Base-by-base conservation (phyloP, 2,797 vertebrate species). In the Pseudochromis fuscus region DNA sequence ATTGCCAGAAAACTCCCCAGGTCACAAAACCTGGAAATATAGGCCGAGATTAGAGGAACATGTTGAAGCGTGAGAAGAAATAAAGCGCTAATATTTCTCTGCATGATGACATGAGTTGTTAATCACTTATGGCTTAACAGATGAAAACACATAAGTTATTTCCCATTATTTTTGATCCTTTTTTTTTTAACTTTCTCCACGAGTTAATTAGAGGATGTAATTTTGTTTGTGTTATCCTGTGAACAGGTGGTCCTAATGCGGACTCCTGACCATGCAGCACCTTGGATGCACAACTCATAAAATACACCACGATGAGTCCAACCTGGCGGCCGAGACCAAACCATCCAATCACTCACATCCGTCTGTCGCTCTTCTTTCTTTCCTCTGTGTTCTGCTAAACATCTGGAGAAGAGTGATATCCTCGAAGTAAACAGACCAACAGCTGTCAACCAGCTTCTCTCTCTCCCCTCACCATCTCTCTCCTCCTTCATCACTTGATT, bases 321-420 rank as follows among this genome's bases (percentile, higher is more conserved):
- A 86, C 79, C 83, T 89, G 90, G 86, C 89, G 88, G 77, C 70
- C 28, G 23, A 35, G 33, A 49, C 45, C 55, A 33, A 68, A 68
- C 30, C 53, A n/a, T 75, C 69, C 73, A 62, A 74, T 80, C 59
- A 46, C 72, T 83, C 74, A 73, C 67, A 67, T 88, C 88, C 72
- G 71, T 82, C 86, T 77, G 62, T 45, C 61, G 69, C 58, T 68
- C 74, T 40, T 45, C 65, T 73, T 61, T 53, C 55, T 68, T 90
- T 91, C 82, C 85, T 86, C 83, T 84, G 75, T 81, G 78, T 74
- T 73, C 72, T 81, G 79, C 84, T 83, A 68, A 90, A 91, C 92
- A 93, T 94, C 92, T 94, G 92, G 90, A 92, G 90, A 93, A 92
- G 73, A 91, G 87, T 13, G 56, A 87, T 86, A 77, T 89, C 57